Evolutionary conservation across 1,140 invertebrate genomes (phyloP), one percentile per base, ranked within the genome.

Genomic region (Augochlora pura): DNA sequence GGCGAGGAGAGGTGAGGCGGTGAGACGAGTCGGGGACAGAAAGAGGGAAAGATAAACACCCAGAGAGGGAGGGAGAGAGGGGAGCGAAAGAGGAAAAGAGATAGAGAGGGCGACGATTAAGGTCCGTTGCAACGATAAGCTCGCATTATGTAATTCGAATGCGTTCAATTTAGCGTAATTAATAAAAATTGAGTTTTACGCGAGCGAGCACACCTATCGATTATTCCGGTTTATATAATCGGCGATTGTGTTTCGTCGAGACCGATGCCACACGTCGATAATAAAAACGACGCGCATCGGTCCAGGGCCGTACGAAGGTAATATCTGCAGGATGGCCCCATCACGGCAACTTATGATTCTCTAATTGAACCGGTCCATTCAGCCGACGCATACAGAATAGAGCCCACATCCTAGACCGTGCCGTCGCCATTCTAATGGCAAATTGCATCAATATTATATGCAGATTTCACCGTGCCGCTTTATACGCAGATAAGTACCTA

Each of bases 361-460:
- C 91, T 92, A 92, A 92, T 92, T 92, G 91, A 91, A 90, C 84
- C 87, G 87, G 84, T 87, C 89, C 87, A 91, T 92, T 91, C 91
- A 91, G 87, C 87, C 84, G 84, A 59, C 86, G 89, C 90, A 89
- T 90, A 87, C 88, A 89, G 90, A 91, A 91, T 89, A 86, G 89
- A 89, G 86, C 89, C 87, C 87, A 91, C 90, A 89, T 91, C 89
- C 89, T 91, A 90, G 89, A 88, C 83, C 83, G 82, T 85, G 84
- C 87, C 83, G 86, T 88, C 86, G 89, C 84, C 88, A 88, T 91
- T 91, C 91, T 90, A 90, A 91, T 90, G 90, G 89, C 89, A 90
- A 91, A 91, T 91, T 91, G 87, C 88, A 90, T 91, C 91, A 91
- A 91, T 91, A 90, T 91, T 91, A 91, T 91, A 91, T 91, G 90